Evolutionary conservation across 2,888 invertebrate species (phyloP).

Genomic region (Athalia cordata): DNA sequence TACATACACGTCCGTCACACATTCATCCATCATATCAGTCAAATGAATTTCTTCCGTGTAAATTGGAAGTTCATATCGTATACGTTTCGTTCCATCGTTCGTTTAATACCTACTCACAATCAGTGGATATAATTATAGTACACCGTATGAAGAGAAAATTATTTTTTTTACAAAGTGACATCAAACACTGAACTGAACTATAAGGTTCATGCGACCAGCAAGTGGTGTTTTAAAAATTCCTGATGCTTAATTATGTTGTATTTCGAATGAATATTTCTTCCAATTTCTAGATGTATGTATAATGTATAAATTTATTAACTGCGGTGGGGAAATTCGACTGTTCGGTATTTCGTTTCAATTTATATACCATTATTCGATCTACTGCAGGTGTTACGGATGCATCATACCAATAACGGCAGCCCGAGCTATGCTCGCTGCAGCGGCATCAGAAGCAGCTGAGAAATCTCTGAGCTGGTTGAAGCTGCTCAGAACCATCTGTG

Average conservation of each 20-base stretch:
- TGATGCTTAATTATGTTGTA: not conserved
- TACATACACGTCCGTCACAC: not conserved
- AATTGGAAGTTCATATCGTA: not conserved
- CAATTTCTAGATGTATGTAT: not conserved
- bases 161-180: too few species aligned
- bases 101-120: not conserved
- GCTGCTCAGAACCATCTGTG: slow-evolving; percentile 30
- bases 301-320: not conserved
- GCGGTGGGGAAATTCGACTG: slow-evolving; percentile 22
- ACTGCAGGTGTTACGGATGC: not conserved
- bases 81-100: not conserved
- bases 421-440: not conserved
- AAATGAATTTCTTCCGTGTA: not conserved
- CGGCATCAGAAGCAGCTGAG: slow-evolving; percentile 1
- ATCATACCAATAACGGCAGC: slow-evolving; percentile 3
- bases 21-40: slow-evolving; percentile 28
- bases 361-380: not conserved
- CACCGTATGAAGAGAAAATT: too few species aligned
- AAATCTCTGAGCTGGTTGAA: slow-evolving; percentile 6
- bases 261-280: not conserved
- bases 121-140: too few species aligned
- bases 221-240: too few species aligned
- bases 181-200: too few species aligned
- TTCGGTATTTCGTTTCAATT: not conserved
- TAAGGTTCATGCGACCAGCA: too few species aligned